Conservation (phyloP, 2,888 invertebrate species). For the Neocrepidodera transversa region DNA sequence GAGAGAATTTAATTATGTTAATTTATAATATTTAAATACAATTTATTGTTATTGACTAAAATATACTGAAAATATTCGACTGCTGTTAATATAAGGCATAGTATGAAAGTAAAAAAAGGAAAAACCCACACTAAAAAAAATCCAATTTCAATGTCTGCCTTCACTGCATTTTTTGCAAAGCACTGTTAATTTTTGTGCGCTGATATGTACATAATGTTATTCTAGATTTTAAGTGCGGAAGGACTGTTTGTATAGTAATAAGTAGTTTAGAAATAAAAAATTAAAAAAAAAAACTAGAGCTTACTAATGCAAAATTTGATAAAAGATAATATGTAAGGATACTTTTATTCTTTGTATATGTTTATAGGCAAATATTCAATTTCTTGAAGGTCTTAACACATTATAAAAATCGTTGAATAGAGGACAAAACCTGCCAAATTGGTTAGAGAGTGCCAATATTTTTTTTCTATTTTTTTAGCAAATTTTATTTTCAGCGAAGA, state of each 20-base stretch:
- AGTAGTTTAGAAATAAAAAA: constrained; percentile 28
- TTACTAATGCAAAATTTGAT: constrained; percentile 27
- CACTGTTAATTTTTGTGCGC: constrained; percentile 55
- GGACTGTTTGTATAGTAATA: constrained; percentile 35
- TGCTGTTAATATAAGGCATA: background rate
- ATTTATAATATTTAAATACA: constrained; percentile 2
- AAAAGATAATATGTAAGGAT: background rate
- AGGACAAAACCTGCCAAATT: no score
- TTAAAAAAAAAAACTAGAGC: constrained; percentile 32
- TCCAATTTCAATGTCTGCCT: constrained; percentile 54
- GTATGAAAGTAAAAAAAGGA: background rate
- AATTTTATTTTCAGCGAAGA: background rate
- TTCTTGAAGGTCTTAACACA: no score
- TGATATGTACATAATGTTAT: constrained; percentile 42
- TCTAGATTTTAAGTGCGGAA: constrained; percentile 40
- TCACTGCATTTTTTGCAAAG: constrained; percentile 57
- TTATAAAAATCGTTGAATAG: no score
- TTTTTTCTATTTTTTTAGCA: background rate
- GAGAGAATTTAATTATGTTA: no score
- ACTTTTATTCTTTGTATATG: constrained; percentile 7
- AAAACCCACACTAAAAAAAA: constrained; percentile 16
- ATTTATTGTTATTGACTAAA: background rate
- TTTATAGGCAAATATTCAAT: background rate
- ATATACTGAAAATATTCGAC: constrained; percentile 15
- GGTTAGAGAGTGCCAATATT: no score